These are phyloP conservation scores for Monomorium pharaonis DNA, from an alignment of 1,140 invertebrate species.

Conservation along the genomic window DNA sequence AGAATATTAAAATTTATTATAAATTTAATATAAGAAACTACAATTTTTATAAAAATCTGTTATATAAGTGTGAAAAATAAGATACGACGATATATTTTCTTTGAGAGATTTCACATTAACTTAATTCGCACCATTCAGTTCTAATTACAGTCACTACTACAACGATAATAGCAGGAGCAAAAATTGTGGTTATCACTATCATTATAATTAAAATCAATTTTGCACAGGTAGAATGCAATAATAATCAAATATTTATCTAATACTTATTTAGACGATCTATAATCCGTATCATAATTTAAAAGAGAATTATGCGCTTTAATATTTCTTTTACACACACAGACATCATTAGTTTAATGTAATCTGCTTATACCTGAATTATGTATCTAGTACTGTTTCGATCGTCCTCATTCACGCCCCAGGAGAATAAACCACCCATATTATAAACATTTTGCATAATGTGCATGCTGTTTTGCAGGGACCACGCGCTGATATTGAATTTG, in stretches of 20 bases:
- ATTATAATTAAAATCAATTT: conserved; percentile 16
- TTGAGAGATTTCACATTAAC: background rate
- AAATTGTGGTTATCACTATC: background rate
- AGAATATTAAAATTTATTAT: background rate
- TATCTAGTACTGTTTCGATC: conserved; percentile 95
- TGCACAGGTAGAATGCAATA: background rate
- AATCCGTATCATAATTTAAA: background rate
- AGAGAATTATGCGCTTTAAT: background rate
- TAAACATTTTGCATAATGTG: conserved; percentile 94
- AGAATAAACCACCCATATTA: conserved; percentile 95
- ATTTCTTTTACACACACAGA: no score
- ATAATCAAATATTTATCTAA: background rate
- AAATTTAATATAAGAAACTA: background rate
- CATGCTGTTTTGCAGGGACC: conserved; percentile 91
- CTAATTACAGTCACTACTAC: background rate
- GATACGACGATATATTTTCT: background rate
- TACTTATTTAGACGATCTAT: background rate
- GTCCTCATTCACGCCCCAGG: conserved; percentile 96
- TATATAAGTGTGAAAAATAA: background rate
- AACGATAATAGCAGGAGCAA: background rate
- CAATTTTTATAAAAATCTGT: background rate
- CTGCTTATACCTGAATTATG: conserved; percentile 91
- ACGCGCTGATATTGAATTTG: conserved; percentile 88
- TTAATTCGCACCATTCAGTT: background rate
- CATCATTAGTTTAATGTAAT: background rate